Conservation (phyloP, 53 echinoderm and acorn worm species). For the Hippasteria phrygiana region DNA sequence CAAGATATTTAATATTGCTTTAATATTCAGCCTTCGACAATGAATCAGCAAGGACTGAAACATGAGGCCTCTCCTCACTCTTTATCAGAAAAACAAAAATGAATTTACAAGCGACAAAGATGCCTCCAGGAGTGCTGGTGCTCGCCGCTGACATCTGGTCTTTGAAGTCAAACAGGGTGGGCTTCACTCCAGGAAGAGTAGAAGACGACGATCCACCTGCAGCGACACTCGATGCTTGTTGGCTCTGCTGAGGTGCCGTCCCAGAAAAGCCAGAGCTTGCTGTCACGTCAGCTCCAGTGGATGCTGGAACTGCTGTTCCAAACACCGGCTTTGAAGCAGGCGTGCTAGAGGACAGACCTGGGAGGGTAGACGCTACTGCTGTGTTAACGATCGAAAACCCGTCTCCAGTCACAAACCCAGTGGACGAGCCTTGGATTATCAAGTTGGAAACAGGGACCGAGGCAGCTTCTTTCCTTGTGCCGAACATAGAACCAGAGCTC, state of each 20-base stretch:
- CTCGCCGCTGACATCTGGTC: constrained; percentile 50
- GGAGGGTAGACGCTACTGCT: background rate
- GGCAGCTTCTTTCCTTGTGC: constrained; percentile 14
- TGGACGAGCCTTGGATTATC: background rate
- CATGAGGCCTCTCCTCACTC: background rate
- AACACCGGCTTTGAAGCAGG: background rate
- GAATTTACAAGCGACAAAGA: constrained; percentile 71
- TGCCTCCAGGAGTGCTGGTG: constrained; percentile 67
- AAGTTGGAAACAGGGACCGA: background rate
- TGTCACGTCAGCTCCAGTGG: background rate
- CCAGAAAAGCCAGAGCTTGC: background rate
- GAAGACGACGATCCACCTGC: background rate
- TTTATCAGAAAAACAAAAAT: background rate
- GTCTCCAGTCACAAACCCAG: background rate
- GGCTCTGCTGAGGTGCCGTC: background rate
- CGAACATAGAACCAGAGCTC: constrained; percentile 25
- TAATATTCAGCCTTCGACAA: too few relatives aligned
- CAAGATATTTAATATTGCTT: too few relatives aligned
- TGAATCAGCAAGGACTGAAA: too few relatives aligned
- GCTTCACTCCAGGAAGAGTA: constrained; percentile 66
- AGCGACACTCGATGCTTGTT: background rate
- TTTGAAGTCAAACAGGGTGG: constrained; percentile 75
- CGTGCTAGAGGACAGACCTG: background rate
- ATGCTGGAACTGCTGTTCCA: background rate
- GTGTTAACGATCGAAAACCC: background rate